Evolutionary conservation across 1,140 invertebrate genomes (phyloP).

Genomic region (Drosophila neocordata): DNA sequence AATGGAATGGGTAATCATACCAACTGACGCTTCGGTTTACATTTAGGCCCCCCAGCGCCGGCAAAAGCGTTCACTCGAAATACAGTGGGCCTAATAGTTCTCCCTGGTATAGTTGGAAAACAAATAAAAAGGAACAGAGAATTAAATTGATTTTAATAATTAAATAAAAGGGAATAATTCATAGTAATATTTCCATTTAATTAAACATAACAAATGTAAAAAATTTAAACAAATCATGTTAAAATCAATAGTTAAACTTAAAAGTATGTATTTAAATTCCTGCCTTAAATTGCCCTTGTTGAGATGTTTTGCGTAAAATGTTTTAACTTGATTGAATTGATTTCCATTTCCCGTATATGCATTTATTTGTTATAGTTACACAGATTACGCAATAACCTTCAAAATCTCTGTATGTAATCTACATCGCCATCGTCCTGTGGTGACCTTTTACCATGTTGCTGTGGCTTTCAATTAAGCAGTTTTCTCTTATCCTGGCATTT

Average conservation of each 20-base stretch:
- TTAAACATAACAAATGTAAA: too few species aligned
- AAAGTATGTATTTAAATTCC: too few species aligned
- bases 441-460: conserved; percentile 16
- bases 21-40: conserved; percentile 13
- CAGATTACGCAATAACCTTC: conserved; percentile 16
- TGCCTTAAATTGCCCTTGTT: too few species aligned
- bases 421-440: conserved; percentile 9
- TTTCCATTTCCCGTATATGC: background rate
- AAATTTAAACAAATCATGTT: too few species aligned
- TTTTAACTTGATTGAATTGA: background rate
- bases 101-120: conserved; percentile 30
- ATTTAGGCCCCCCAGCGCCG: conserved; percentile 35
- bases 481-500: conserved; percentile 10
- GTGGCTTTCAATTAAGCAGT: conserved; percentile 32
- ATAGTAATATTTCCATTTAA: too few species aligned
- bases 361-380: background rate
- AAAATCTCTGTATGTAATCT: conserved; percentile 2
- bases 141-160: conserved; percentile 9
- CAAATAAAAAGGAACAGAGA: background rate
- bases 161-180: too few species aligned
- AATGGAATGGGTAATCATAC: conserved; percentile 21
- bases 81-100: conserved; percentile 20
- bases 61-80: conserved; percentile 38
- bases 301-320: background rate
- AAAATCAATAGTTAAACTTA: too few species aligned